Conservation (phyloP, 2,113 vertebrate species). For the Xyliphius kryptos region DNA sequence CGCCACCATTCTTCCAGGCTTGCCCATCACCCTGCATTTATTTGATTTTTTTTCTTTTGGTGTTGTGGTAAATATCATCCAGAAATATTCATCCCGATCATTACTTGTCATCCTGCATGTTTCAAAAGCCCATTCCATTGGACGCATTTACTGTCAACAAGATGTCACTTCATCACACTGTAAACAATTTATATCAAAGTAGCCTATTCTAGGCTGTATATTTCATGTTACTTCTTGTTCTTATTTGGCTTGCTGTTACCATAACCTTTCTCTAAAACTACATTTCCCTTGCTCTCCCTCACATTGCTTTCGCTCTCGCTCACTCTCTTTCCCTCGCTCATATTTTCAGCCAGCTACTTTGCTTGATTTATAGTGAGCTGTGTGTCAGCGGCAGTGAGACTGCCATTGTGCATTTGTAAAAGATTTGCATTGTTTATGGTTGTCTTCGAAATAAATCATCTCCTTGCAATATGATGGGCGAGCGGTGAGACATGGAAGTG, state of each 20-base stretch:
- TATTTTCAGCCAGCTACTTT: conserved; percentile 57
- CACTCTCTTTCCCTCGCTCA: too few species aligned
- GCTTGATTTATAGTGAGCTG: conserved; percentile 95
- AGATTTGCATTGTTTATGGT: conserved; percentile 90
- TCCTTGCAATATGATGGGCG: conserved; percentile 77
- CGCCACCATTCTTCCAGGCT: too few species aligned
- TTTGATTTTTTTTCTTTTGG: too few species aligned
- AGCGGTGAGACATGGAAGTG: conserved; percentile 71
- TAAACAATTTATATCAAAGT: too few species aligned
- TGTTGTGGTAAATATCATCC: conserved; percentile 92
- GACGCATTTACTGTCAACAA: too few species aligned
- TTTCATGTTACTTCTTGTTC: too few species aligned
- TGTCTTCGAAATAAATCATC: conserved; percentile 86
- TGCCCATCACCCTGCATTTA: conserved; percentile 88
- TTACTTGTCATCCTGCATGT: too few species aligned
- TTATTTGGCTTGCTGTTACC: conserved; percentile 20
- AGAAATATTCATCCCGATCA: too few species aligned
- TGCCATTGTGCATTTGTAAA: conserved; percentile 88
- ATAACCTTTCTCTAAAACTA: conserved; percentile 47
- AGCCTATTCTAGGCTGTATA: too few species aligned
- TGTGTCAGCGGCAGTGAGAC: conserved; percentile 82
- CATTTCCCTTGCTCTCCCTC: conserved; percentile 51
- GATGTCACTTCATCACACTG: too few species aligned
- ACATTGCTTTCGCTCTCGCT: too few species aligned
- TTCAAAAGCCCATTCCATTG: too few species aligned